Evolutionary conservation across 2,797 vertebrate species (phyloP).

Genomic region (Epinephelus coioides): DNA sequence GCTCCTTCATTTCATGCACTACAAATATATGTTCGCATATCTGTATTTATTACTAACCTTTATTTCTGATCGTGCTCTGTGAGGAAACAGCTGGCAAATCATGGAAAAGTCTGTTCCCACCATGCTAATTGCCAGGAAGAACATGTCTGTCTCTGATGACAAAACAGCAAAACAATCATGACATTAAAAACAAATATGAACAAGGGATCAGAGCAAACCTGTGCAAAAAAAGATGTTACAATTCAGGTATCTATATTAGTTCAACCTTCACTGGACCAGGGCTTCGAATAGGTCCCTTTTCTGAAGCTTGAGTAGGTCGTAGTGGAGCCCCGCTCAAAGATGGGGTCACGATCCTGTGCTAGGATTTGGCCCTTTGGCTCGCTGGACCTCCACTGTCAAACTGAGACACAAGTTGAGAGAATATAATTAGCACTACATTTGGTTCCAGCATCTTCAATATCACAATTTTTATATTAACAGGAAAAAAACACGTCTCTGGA

Average conservation of each 20-base stretch:
- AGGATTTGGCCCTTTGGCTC: conserved; percentile 92
- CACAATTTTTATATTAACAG: neutral
- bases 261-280: conserved; percentile 94
- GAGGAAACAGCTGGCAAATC: conserved; percentile 96
- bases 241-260: neutral
- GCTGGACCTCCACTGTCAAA: conserved; percentile 95
- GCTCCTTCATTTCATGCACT: neutral
- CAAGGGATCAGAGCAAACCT: neutral
- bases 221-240: neutral
- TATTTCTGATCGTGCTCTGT: conserved; percentile 94
- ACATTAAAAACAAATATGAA: neutral
- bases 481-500: neutral
- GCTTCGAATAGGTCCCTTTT: conserved; percentile 91
- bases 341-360: conserved; percentile 92
- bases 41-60: conserved; percentile 85
- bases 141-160: conserved; percentile 96
- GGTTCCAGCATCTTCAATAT: neutral
- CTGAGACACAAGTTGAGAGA: conserved; percentile 78
- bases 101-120: conserved; percentile 98
- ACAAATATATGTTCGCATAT: neutral
- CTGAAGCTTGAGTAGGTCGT: conserved; percentile 98
- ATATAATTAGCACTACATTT: neutral
- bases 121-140: conserved; percentile 98
- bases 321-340: conserved; percentile 97
- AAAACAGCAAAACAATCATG: conserved; percentile 21